phyloP scores from a whole-genome alignment of 37 sponge, comb jelly and placozoan genomes.

The Ephydatia muelleri region DNA sequence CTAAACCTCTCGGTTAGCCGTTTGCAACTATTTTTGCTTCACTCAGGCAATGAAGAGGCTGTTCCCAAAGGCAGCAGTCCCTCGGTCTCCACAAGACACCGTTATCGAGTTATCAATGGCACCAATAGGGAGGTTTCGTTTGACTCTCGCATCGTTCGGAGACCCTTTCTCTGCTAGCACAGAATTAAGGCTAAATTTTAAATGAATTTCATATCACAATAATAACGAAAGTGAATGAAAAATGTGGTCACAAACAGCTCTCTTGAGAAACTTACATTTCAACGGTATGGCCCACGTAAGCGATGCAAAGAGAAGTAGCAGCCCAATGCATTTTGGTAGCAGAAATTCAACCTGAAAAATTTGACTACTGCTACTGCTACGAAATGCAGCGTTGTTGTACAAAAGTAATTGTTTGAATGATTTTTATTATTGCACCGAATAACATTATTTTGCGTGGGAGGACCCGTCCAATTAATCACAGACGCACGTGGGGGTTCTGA shows the following conservation, averaged over 20 bases:
- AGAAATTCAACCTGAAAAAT: background rate
- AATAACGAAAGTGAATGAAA: too few relatives aligned
- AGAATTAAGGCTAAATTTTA: too few relatives aligned
- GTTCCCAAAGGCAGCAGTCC: slow-evolving; percentile 3
- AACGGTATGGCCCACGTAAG: background rate
- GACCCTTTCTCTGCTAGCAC: background rate
- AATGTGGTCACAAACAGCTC: background rate
- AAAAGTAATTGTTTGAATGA: background rate
- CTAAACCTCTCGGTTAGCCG: too few relatives aligned
- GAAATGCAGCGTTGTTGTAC: background rate
- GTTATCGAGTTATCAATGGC: background rate
- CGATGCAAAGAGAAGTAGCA: background rate
- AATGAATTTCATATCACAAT: too few relatives aligned
- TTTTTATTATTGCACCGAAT: background rate
- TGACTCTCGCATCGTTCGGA: background rate
- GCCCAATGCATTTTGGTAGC: background rate
- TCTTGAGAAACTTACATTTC: background rate
- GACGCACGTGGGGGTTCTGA: background rate
- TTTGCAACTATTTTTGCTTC: too few relatives aligned
- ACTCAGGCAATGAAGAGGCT: too few relatives aligned
- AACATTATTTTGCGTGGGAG: background rate
- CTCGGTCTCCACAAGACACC: slow-evolving; percentile 26
- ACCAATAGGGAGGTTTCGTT: slow-evolving; percentile 6
- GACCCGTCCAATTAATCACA: background rate
- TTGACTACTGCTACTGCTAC: background rate